Percentiles rank a stretch among this genome's conserved stretches.
Evolutionary conservation across 1,140 invertebrate genomes (phyloP).

Genomic region (Bicyclus anynana): DNA sequence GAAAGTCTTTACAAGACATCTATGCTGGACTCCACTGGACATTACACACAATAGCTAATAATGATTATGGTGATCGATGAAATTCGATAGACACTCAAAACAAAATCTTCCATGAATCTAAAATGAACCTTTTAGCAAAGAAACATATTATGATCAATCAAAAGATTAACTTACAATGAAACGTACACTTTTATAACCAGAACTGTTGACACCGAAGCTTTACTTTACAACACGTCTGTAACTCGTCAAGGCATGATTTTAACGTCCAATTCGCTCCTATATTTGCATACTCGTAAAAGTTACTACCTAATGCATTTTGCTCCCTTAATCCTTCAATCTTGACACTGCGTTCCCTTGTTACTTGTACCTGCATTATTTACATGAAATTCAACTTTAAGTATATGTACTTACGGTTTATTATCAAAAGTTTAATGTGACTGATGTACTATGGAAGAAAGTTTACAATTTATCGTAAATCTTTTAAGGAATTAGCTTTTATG

Average conservation of each 20-base stretch:
- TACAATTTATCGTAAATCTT: conserved; percentile 24
- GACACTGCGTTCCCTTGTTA: conserved; percentile 34
- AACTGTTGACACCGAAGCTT: conserved; percentile 14
- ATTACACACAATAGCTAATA: too few species aligned
- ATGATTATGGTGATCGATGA: too few species aligned
- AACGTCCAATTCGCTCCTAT: conserved; percentile 50
- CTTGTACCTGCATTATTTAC: not conserved
- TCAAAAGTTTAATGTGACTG: not conserved
- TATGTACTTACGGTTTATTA: not conserved
- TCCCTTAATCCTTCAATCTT: conserved; percentile 53
- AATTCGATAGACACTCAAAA: not conserved
- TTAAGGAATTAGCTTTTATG: conserved; percentile 24
- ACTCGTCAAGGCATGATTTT: conserved; percentile 49
- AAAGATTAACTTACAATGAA: not conserved
- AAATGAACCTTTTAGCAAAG: not conserved
- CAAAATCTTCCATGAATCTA: not conserved
- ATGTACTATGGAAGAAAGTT: conserved; percentile 17
- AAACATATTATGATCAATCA: not conserved
- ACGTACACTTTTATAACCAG: not conserved
- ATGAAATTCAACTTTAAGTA: not conserved
- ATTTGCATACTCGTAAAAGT: conserved; percentile 73
- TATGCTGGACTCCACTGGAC: too few species aligned
- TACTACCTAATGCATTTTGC: conserved; percentile 63
- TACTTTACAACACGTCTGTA: conserved; percentile 19
- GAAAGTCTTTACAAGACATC: too few species aligned